These are phyloP conservation scores for Lepidocolaptes lacrymiger DNA, from an alignment of 2,797 vertebrate genomes.

Conservation along the genomic window DNA sequence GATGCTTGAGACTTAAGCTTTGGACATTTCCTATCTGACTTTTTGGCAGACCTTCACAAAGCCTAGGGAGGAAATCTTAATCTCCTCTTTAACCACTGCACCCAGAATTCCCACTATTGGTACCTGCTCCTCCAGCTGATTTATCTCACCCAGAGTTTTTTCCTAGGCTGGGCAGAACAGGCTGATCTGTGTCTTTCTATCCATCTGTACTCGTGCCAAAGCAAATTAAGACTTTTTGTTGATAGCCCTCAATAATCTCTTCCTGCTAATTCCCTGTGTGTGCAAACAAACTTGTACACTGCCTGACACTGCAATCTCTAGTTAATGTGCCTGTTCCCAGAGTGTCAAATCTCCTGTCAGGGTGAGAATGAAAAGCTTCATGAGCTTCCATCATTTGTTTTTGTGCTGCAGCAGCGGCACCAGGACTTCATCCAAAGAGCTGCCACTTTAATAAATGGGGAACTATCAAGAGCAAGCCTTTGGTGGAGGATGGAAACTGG, in stretches of 20 bases:
- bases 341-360: rapidly evolving
- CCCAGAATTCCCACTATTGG: neutral
- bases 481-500: neutral
- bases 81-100: neutral
- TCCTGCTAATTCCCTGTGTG: neutral
- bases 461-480: neutral
- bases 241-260: neutral
- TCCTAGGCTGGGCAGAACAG: neutral
- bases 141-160: neutral
- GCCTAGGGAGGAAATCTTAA: neutral
- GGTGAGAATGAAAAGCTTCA: neutral
- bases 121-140: neutral
- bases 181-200: neutral
- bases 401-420: neutral
- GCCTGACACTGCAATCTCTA: neutral
- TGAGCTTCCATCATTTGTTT: neutral
- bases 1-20: neutral
- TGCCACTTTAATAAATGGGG: neutral
- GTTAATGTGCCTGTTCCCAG: neutral
- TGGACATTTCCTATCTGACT: neutral
- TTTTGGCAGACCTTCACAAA: neutral
- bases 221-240: neutral
- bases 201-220: neutral
- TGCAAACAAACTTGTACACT: neutral
- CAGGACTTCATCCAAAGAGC: neutral